These are phyloP conservation scores for Anastatus disparis DNA, from an alignment of 1,140 invertebrate genomes.

Conservation along the genomic window DNA sequence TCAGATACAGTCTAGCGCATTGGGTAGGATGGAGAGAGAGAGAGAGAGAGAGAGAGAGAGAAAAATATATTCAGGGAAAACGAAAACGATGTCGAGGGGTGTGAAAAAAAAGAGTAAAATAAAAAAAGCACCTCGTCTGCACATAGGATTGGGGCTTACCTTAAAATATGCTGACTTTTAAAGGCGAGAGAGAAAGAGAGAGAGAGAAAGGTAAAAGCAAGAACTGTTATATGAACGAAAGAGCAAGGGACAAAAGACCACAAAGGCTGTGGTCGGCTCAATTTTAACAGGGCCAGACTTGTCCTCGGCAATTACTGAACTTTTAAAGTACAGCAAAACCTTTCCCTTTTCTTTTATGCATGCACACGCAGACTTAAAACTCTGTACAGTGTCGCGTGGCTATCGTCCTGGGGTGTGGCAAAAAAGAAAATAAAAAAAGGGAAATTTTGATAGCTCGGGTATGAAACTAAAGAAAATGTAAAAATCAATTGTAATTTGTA, in stretches of 20 bases:
- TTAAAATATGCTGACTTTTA: constrained; percentile 67
- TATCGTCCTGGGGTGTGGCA: too few species aligned
- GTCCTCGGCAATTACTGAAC: constrained; percentile 64
- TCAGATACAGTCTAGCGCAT: too few species aligned
- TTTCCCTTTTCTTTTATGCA: constrained; percentile 24
- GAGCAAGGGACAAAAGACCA: constrained; percentile 55
- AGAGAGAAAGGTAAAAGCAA: constrained; percentile 5
- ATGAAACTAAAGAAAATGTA: too few species aligned
- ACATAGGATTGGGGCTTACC: background rate
- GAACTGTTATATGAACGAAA: constrained; percentile 27
- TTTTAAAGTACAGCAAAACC: constrained; percentile 61
- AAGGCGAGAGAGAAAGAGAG: constrained; percentile 47
- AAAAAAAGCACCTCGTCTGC: constrained; percentile 9
- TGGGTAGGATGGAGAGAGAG: too few species aligned
- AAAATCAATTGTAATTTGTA: too few species aligned
- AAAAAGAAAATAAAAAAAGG: too few species aligned
- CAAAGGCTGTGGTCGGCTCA: constrained; percentile 63
- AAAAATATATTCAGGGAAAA: constrained; percentile 24
- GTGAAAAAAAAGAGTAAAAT: background rate
- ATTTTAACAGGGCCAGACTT: constrained; percentile 65
- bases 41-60: background rate
- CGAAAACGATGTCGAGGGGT: background rate
- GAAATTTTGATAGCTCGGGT: too few species aligned
- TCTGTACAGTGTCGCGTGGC: too few species aligned
- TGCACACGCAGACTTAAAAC: too few species aligned